A percentile compares a stretch with the other conserved stretches of the same genome.
phyloP scores from a whole-genome alignment of 2,888 invertebrate genomes.

The Leucozona laternaria region DNA sequence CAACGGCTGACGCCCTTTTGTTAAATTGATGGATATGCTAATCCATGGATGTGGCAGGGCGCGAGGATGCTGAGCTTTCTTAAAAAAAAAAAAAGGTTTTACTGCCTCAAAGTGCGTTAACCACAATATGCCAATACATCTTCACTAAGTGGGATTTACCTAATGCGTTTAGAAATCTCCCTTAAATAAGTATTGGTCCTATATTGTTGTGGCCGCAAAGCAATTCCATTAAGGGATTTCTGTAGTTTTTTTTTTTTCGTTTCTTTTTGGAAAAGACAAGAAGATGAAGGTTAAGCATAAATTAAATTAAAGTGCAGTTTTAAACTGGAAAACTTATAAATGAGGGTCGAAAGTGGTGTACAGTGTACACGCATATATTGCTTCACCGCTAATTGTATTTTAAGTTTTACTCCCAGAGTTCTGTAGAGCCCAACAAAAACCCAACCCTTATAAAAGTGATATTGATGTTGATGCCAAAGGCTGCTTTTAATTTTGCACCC shows the following conservation, averaged over 20 bases:
- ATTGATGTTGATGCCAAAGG: slow-evolving; percentile 61
- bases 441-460: slow-evolving; percentile 55
- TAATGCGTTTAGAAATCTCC: slow-evolving; percentile 58
- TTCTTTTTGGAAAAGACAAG: slow-evolving; percentile 32
- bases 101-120: slow-evolving; percentile 48
- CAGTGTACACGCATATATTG: slow-evolving; percentile 33
- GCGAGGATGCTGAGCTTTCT: slow-evolving; percentile 51
- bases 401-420: slow-evolving; percentile 41
- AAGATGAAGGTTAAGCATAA: slow-evolving; percentile 54
- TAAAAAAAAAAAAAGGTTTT: slow-evolving; percentile 48
- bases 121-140: slow-evolving; percentile 75
- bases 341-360: slow-evolving; percentile 37
- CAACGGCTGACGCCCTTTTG: slow-evolving; percentile 43
- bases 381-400: slow-evolving; percentile 70
- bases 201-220: slow-evolving; percentile 46
- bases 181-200: slow-evolving; percentile 13
- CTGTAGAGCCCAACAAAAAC: neutral
- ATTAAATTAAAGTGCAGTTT: slow-evolving; percentile 61
- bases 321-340: slow-evolving; percentile 41
- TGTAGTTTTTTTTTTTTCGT: slow-evolving; percentile 36
- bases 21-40: slow-evolving; percentile 70
- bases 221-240: slow-evolving; percentile 74
- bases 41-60: slow-evolving; percentile 49
- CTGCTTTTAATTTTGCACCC: slow-evolving; percentile 34
- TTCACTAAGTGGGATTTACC: slow-evolving; percentile 68